A percentile compares a stretch with the other conserved stretches of the same genome.
Evolutionary conservation across 2,113 vertebrate species (phyloP).

Genomic region (Peromyscus californicus): DNA sequence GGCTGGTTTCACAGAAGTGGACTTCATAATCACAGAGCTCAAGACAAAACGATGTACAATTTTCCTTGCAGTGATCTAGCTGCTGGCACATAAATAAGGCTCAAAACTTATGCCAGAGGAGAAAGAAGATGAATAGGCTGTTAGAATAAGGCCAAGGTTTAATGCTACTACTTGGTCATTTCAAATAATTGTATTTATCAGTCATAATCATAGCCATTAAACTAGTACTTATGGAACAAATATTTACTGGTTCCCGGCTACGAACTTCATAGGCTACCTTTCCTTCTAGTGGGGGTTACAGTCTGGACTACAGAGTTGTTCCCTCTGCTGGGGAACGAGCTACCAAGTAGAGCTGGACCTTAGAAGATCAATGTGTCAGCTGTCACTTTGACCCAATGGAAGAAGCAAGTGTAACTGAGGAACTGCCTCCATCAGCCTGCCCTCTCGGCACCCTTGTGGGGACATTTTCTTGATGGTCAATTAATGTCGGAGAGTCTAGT

Average conservation of each 20-base stretch:
- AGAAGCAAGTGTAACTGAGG: neutral
- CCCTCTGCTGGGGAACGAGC: neutral
- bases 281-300: neutral
- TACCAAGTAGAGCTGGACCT: neutral
- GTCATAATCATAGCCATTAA: neutral
- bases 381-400: neutral
- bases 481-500: neutral
- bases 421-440: neutral
- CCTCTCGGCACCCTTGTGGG: neutral
- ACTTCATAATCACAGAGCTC: constrained; percentile 34
- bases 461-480: neutral
- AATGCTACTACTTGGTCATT: neutral
- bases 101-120: neutral
- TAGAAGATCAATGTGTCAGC: neutral
- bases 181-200: constrained; percentile 24
- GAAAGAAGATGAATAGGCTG: neutral
- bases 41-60: constrained; percentile 13
- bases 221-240: neutral
- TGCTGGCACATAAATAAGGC: neutral
- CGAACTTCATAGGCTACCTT: neutral
- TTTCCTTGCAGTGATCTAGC: neutral
- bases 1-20: constrained; percentile 30
- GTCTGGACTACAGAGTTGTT: neutral
- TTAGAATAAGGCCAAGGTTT: neutral
- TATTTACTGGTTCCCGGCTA: neutral